Evolutionary conservation across 2,113 vertebrate genomes (phyloP).

Genomic region (Nerophis lumbriciformis): DNA sequence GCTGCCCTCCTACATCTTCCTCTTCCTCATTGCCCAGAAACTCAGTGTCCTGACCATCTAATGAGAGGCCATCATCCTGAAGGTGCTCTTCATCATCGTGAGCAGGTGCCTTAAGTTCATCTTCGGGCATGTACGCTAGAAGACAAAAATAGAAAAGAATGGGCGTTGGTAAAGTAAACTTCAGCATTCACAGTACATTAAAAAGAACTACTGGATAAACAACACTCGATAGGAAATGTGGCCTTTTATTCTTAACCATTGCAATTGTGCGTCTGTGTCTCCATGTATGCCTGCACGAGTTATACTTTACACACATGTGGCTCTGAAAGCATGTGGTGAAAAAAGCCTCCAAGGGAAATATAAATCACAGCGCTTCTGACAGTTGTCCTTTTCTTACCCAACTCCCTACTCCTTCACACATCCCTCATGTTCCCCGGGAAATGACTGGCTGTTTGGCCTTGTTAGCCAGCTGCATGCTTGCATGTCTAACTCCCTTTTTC

Average conservation of each 20-base stretch:
- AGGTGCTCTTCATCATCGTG: constrained; percentile 81
- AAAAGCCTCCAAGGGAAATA: constrained; percentile 65
- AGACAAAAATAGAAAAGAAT: constrained; percentile 33
- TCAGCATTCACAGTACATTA: constrained; percentile 62
- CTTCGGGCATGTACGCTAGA: constrained; percentile 93
- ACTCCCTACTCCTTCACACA: constrained; percentile 63
- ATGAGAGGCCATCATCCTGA: constrained; percentile 86
- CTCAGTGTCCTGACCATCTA: constrained; percentile 88
- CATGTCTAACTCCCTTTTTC: constrained; percentile 40
- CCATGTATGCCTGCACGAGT: constrained; percentile 49
- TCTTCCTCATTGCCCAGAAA: constrained; percentile 88
- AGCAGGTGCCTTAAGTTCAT: constrained; percentile 89
- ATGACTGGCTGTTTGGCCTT: constrained; percentile 66
- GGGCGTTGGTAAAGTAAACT: constrained; percentile 57
- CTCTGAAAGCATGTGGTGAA: constrained; percentile 63
- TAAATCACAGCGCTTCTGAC: constrained; percentile 66
- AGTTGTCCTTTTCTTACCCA: constrained; percentile 68
- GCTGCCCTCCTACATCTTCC: constrained; percentile 75
- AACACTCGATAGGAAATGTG: constrained; percentile 54
- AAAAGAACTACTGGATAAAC: constrained; percentile 49
- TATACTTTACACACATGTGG: constrained; percentile 60
- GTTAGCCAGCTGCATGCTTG: constrained; percentile 65
- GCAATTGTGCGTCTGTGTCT: constrained; percentile 27
- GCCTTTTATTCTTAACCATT: constrained; percentile 51
- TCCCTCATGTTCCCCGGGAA: constrained; percentile 64